Evolutionary conservation across 2,797 vertebrate genomes (phyloP).

Genomic region (Arrhamphus sclerolepis): DNA sequence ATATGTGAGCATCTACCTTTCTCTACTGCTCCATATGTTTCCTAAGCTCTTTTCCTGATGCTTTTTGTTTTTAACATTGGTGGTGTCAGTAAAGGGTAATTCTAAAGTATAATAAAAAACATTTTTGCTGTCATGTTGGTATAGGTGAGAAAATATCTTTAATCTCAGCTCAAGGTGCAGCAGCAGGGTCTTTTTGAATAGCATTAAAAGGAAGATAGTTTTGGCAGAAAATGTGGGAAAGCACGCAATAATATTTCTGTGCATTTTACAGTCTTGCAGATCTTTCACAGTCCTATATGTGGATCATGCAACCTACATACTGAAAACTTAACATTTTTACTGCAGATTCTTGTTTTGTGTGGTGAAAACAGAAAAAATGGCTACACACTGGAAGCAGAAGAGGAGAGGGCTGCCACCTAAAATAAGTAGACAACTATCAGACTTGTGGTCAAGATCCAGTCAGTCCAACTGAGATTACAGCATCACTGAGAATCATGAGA

Average conservation of each 20-base stretch:
- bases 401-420: background rate
- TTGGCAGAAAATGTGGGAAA: too few species aligned
- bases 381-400: background rate
- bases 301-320: too few species aligned
- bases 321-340: background rate
- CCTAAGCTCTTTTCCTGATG: background rate
- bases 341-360: background rate
- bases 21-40: conserved; percentile 21
- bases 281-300: too few species aligned
- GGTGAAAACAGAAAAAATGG: background rate
- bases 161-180: background rate
- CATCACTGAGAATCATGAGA: conserved; percentile 3
- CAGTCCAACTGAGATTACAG: conserved; percentile 10
- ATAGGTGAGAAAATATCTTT: background rate
- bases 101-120: conserved; percentile 2
- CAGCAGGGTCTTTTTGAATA: background rate
- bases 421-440: conserved; percentile 5
- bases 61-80: background rate
- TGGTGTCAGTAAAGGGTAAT: conserved; percentile 19
- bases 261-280: too few species aligned
- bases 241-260: too few species aligned
- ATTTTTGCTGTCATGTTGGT: background rate
- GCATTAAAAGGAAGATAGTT: too few species aligned
- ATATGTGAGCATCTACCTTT: conserved; percentile 14
- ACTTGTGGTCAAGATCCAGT: conserved; percentile 12